Base-by-base conservation (phyloP, 1,140 invertebrate genomes). In the Drosophila virilis region DNA sequence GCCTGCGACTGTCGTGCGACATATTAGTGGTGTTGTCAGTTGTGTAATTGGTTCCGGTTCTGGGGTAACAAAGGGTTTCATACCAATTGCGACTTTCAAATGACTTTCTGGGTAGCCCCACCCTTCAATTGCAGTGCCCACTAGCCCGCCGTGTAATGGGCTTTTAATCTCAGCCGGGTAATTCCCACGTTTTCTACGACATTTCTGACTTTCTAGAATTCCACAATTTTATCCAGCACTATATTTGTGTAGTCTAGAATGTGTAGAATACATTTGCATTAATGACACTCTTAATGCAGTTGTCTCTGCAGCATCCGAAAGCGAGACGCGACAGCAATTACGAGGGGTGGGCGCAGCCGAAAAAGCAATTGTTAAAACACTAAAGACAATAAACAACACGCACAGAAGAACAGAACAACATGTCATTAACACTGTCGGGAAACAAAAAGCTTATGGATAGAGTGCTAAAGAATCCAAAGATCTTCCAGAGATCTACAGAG, bases 181-280 rank as follows among this genome's bases (percentile, higher is more conserved):
- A 12, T 77, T 69, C 65, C 67, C 79, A 83, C 73, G 42, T 45
- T 65, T 33, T n/a, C 48, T 12, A 15, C 37, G 7, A 10, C 28
- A 35, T 22, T 65, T 54, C 35, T 45, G 2, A 59, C 54, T 62
- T 60, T 80, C 65, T 51, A 17, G 13, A 40, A 15, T 2, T 35
- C 46, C 42, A 7, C 2, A 32, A 32, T 46, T 54, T 15, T 17
- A 7, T 38, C 22, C 43, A 77, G 37, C 69, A 54, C 58, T 68
- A 28, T 28, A 42, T 71, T 35, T 62, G 61, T 54, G 9, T 46
- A 46, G 73, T 50, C 9, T 57, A 60, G 32, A 62, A 62, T 55
- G 65, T 75, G 51, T 70, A 74, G 60, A 80, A 73, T 89, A 80
- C 80, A 90, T 89, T 80, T 80, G 84, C 84, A 78, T 89, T 89